phyloP scores from a whole-genome alignment of 2,113 vertebrate species.

The Benitochromis conjunctus region DNA sequence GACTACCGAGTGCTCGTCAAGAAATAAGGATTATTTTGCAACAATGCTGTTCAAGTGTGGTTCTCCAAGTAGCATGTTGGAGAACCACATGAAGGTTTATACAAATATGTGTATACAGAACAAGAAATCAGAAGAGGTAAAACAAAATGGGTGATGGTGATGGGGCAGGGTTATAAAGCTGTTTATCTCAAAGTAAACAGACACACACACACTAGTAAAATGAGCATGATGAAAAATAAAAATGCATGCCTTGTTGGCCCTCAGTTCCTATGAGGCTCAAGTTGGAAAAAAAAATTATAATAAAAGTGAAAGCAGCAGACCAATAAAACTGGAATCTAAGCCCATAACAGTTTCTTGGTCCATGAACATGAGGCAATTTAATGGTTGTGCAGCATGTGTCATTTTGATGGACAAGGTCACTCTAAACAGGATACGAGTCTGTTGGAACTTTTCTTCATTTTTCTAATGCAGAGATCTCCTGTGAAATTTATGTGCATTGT shows the following conservation, averaged over 20 bases:
- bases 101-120: neutral
- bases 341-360: neutral
- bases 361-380: neutral
- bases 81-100: neutral
- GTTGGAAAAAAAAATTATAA: neutral
- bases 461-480: conserved; percentile 1
- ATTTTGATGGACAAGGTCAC: conserved; percentile 40
- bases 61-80: neutral
- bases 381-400: neutral
- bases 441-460: conserved; percentile 1
- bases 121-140: neutral
- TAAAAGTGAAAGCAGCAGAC: neutral
- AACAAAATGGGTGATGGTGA: neutral
- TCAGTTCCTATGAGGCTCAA: neutral
- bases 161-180: neutral
- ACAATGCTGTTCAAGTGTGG: neutral
- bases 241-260: neutral
- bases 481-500: conserved; percentile 36
- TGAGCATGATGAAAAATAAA: neutral
- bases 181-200: conserved; percentile 16
- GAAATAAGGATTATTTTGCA: neutral
- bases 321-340: neutral
- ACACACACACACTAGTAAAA: neutral
- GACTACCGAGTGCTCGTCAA: neutral
- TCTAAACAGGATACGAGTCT: neutral